Percentiles rank a stretch among this genome's conserved stretches.
These are phyloP conservation scores for Takifugu ocellatus DNA, from an alignment of 2,797 vertebrate genomes.

Conservation along the genomic window DNA sequence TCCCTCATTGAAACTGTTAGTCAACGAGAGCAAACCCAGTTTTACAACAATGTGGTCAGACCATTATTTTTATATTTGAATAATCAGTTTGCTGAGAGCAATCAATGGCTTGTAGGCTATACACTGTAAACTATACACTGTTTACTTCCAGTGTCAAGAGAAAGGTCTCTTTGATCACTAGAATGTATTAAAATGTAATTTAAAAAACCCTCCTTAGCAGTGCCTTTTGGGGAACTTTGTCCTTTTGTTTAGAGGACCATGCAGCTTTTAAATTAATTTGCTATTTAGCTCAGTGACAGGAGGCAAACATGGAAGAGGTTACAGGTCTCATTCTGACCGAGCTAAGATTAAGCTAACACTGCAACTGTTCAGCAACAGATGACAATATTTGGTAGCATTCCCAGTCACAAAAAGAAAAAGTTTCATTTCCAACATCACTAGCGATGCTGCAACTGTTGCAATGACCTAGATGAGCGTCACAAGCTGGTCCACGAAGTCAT, in stretches of 20 bases:
- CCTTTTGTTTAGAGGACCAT: too few relatives aligned
- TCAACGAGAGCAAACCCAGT: slow-evolving; percentile 7
- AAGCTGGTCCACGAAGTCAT: too few relatives aligned
- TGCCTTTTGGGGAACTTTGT: too few relatives aligned
- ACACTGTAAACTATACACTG: neutral
- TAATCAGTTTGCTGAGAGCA: neutral
- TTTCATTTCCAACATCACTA: too few relatives aligned
- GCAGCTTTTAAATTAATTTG: neutral
- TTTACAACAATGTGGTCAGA: neutral
- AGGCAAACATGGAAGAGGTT: slow-evolving; percentile 13
- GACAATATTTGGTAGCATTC: neutral
- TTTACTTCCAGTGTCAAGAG: too few relatives aligned
- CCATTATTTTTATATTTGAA: slow-evolving; percentile 6
- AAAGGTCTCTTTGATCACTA: too few relatives aligned
- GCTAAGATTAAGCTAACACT: slow-evolving; percentile 7
- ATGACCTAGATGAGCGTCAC: too few relatives aligned
- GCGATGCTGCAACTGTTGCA: too few relatives aligned
- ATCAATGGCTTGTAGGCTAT: slow-evolving; percentile 12
- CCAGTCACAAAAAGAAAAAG: too few relatives aligned
- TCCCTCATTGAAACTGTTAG: slow-evolving; percentile 14
- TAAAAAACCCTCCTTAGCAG: too few relatives aligned
- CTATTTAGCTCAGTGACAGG: slow-evolving; percentile 13
- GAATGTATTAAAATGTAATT: too few relatives aligned
- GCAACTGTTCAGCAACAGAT: neutral
- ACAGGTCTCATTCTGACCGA: slow-evolving; percentile 19